Percentiles rank a stretch among this genome's conserved stretches.
Conservation (phyloP, 1,140 invertebrate species). For the Drosophila saltans region DNA sequence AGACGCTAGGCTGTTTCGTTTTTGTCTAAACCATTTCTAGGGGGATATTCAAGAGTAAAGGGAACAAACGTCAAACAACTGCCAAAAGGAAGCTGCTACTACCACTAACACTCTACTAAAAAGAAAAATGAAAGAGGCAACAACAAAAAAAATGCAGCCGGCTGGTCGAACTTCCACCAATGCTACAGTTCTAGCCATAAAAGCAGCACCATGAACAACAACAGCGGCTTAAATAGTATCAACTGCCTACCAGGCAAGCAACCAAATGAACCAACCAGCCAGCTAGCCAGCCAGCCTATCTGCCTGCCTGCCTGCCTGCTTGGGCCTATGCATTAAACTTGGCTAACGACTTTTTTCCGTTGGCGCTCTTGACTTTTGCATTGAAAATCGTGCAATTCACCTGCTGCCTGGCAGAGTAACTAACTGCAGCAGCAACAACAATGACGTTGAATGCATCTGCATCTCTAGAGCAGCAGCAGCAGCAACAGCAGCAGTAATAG, state of each 20-base stretch:
- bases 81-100: conserved; percentile 81
- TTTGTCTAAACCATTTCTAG: conserved; percentile 27
- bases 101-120: conserved; percentile 65
- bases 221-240: conserved; percentile 62
- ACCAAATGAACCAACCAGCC: not conserved
- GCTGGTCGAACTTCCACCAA: conserved; percentile 52
- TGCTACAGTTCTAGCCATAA: conserved; percentile 61
- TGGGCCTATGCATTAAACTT: conserved; percentile 68
- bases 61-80: conserved; percentile 52
- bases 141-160: conserved; percentile 56
- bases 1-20: conserved; percentile 19
- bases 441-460: conserved; percentile 75
- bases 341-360: conserved; percentile 81
- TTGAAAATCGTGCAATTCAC: conserved; percentile 82
- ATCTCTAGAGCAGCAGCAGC: conserved; percentile 54
- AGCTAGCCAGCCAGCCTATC: not conserved
- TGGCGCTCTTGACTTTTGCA: conserved; percentile 82
- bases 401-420: conserved; percentile 59
- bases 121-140: not conserved
- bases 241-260: conserved; percentile 46
- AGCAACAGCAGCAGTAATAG: not conserved
- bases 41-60: conserved; percentile 9
- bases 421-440: conserved; percentile 51
- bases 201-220: conserved; percentile 33
- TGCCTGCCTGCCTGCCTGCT: not conserved